phyloP scores from a whole-genome alignment of 2,113 vertebrate species.

The Zeus faber region DNA sequence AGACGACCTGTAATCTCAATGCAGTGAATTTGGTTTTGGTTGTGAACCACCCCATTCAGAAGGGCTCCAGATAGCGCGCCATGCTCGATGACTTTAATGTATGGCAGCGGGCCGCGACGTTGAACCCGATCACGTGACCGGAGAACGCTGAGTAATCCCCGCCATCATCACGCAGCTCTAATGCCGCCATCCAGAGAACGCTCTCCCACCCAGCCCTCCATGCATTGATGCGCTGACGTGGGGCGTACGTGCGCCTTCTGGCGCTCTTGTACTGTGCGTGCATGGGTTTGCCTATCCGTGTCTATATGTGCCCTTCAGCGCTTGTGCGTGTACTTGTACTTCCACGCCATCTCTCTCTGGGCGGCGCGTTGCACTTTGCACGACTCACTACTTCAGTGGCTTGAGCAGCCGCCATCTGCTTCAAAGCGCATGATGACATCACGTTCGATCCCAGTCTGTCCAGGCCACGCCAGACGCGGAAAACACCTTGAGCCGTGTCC shows the following conservation, averaged over 20 bases:
- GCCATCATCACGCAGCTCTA: constrained; percentile 50
- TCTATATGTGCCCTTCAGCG: no score
- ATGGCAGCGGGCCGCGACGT: constrained; percentile 12
- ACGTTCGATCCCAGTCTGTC: background rate
- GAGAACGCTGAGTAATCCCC: constrained; percentile 46
- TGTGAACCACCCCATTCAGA: no score
- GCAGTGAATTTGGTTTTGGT: no score
- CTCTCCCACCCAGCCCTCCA: background rate
- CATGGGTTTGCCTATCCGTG: background rate
- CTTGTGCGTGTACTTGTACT: background rate
- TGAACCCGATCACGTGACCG: constrained; percentile 39
- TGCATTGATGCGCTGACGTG: constrained; percentile 1
- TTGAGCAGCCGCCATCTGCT: background rate
- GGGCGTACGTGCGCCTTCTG: background rate
- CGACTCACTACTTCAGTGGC: background rate
- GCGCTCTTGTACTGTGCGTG: background rate
- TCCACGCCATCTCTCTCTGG: no score
- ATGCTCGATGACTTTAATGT: no score
- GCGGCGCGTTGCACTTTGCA: background rate
- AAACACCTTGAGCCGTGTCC: constrained; percentile 9
- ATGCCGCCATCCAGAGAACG: constrained; percentile 33
- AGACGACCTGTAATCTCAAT: no score
- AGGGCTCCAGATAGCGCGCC: no score
- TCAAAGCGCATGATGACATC: background rate
- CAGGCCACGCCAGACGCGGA: background rate